Conservation (phyloP, 1,140 invertebrate species). For the Drosophila lacertosa region DNA sequence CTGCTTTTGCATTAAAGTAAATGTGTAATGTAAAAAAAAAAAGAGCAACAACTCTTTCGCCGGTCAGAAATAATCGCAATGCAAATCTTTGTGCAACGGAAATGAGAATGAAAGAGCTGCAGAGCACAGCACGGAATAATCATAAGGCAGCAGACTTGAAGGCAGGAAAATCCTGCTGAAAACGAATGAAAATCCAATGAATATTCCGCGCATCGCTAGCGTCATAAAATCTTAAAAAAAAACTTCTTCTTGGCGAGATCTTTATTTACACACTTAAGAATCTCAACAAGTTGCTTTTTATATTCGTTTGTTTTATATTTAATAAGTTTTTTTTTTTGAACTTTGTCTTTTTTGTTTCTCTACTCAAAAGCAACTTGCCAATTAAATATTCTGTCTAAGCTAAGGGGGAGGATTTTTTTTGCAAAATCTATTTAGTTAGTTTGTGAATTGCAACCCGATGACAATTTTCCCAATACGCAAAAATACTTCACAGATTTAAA, state of each 20-base stretch:
- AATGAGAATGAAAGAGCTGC: slow-evolving; percentile 33
- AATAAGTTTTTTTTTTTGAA: too few species aligned
- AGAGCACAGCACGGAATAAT: slow-evolving; percentile 2
- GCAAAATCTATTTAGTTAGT: background rate
- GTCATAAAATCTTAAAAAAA: background rate
- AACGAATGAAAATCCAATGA: background rate
- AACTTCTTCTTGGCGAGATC: too few species aligned
- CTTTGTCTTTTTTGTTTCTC: too few species aligned
- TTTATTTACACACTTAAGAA: background rate
- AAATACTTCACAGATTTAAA: background rate
- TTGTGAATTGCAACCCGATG: slow-evolving; percentile 7
- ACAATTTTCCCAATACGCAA: slow-evolving; percentile 15
- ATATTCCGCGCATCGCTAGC: background rate
- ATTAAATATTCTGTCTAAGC: background rate
- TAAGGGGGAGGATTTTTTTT: background rate
- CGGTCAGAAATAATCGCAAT: slow-evolving; percentile 42
- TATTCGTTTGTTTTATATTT: too few species aligned
- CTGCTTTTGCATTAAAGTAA: slow-evolving; percentile 2
- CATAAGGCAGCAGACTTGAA: background rate
- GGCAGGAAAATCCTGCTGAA: background rate
- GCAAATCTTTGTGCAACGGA: slow-evolving; percentile 53
- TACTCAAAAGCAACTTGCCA: background rate
- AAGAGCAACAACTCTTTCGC: slow-evolving; percentile 24
- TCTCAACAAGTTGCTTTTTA: background rate
- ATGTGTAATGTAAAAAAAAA: slow-evolving; percentile 19